Percentiles rank a stretch among this genome's conserved stretches.
phyloP scores from a whole-genome alignment of 2,113 vertebrate species.

The Lophius piscatorius region DNA sequence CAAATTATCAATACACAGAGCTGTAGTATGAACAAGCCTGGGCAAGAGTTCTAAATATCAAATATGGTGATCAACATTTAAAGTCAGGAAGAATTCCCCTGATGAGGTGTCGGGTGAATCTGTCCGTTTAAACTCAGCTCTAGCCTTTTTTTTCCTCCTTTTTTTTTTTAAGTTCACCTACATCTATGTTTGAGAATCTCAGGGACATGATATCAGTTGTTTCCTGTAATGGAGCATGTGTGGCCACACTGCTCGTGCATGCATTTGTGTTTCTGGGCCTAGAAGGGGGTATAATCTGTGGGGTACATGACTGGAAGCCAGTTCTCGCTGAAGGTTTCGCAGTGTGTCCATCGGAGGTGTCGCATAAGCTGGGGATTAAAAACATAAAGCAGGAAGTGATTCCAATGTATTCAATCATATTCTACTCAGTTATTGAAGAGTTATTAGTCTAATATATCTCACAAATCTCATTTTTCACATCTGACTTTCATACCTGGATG shows the following conservation, averaged over 20 bases:
- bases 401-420: background rate
- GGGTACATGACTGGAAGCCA: slow-evolving; percentile 98
- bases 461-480: accelerated
- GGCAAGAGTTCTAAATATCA: background rate
- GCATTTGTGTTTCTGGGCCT: slow-evolving; percentile 46
- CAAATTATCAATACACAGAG: background rate
- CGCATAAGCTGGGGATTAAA: slow-evolving; percentile 87
- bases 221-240: slow-evolving; percentile 26
- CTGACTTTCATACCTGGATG: slow-evolving; percentile 84
- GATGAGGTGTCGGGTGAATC: background rate
- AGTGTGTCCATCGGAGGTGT: slow-evolving; percentile 93
- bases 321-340: slow-evolving; percentile 91
- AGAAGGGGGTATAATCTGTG: slow-evolving; percentile 92
- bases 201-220: slow-evolving; percentile 41
- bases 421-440: background rate
- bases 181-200: slow-evolving; percentile 37
- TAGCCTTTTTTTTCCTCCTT: too few species aligned
- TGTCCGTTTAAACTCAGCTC: background rate
- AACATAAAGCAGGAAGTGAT: background rate
- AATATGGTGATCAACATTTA: background rate
- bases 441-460: background rate
- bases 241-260: slow-evolving; percentile 29
- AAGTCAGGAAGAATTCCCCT: background rate
- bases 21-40: slow-evolving; percentile 3
- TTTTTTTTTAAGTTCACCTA: slow-evolving; percentile 33